Conservation (phyloP, 2,113 vertebrate genomes). For the Lathamus discolor region DNA sequence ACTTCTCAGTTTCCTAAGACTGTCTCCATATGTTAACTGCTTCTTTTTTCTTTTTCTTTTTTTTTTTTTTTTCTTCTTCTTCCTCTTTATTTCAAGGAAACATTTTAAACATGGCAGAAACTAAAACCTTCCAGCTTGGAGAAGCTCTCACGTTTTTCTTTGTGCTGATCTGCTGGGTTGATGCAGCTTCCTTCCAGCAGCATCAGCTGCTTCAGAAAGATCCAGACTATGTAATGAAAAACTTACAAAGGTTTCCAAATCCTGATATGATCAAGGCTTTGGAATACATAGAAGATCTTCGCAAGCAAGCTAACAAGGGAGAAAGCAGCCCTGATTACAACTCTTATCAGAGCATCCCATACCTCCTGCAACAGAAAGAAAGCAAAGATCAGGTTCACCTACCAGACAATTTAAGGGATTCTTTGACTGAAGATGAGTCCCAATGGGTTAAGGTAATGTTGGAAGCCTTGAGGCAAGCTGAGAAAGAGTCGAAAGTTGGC, state of each 20-base stretch:
- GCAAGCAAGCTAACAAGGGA: slow-evolving; percentile 82
- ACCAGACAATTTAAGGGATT: slow-evolving; percentile 60
- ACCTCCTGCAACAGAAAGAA: slow-evolving; percentile 79
- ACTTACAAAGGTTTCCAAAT: slow-evolving; percentile 75
- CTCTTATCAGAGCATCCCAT: slow-evolving; percentile 74
- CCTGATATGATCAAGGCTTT: slow-evolving; percentile 92
- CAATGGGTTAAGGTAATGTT: slow-evolving; percentile 87
- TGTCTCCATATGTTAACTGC: slow-evolving; percentile 56
- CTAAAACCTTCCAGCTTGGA: slow-evolving; percentile 61
- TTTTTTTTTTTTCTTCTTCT: slow-evolving; percentile 7
- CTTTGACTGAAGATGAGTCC: slow-evolving; percentile 83
- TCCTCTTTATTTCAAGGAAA: slow-evolving; percentile 77
- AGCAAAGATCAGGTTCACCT: slow-evolving; percentile 72
- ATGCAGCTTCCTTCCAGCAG: slow-evolving; percentile 84
- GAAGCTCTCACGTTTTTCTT: slow-evolving; percentile 70
- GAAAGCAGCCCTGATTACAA: slow-evolving; percentile 76
- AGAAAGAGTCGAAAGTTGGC: slow-evolving; percentile 74
- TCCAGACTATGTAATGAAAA: slow-evolving; percentile 75
- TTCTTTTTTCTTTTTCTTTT: neutral
- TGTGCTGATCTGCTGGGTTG: slow-evolving; percentile 67
- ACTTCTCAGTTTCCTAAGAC: neutral
- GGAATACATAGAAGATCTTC: slow-evolving; percentile 91
- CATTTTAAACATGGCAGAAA: slow-evolving; percentile 77
- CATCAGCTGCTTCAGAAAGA: slow-evolving; percentile 84
- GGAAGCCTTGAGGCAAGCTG: slow-evolving; percentile 83